A percentile compares a stretch with the other conserved stretches of the same genome.
These are phyloP conservation scores for Albula goreensis DNA, from an alignment of 2,113 vertebrate genomes.

Conservation along the genomic window DNA sequence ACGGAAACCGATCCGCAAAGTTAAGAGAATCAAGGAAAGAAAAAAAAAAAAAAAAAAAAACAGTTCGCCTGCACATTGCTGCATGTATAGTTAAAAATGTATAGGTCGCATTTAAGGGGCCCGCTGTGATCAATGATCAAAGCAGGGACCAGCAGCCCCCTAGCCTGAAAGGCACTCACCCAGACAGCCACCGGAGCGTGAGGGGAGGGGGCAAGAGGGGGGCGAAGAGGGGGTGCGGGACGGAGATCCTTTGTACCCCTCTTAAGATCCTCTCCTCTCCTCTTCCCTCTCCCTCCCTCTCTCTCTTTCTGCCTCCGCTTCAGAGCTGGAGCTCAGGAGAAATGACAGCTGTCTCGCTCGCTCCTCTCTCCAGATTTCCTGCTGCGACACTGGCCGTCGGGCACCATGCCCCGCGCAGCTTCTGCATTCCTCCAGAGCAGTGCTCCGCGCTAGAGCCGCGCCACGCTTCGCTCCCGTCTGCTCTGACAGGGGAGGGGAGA, in stretches of 20 bases:
- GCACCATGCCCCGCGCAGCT: slow-evolving; percentile 38
- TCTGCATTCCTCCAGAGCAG: slow-evolving; percentile 41
- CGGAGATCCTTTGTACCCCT: background rate
- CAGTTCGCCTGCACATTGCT: background rate
- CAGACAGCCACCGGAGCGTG: background rate
- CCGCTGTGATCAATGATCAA: background rate
- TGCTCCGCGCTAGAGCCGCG: slow-evolving; percentile 40
- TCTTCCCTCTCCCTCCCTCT: background rate
- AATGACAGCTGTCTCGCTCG: background rate
- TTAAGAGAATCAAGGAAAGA: background rate
- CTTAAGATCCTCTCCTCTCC: background rate
- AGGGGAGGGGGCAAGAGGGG: background rate
- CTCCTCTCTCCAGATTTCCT: background rate
- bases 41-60: background rate
- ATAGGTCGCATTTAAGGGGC: too few relatives aligned
- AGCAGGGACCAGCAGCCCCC: background rate
- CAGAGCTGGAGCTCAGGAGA: background rate
- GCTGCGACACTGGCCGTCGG: background rate
- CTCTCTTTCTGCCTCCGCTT: background rate
- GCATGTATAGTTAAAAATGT: too few relatives aligned
- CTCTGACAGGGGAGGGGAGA: slow-evolving; percentile 34
- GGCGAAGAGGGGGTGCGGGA: background rate
- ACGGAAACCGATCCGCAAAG: background rate
- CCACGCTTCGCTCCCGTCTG: slow-evolving; percentile 28
- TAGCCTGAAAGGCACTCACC: background rate